Evolutionary conservation across 2,113 vertebrate species (phyloP).

Genomic region (Malurus cyaneus): DNA sequence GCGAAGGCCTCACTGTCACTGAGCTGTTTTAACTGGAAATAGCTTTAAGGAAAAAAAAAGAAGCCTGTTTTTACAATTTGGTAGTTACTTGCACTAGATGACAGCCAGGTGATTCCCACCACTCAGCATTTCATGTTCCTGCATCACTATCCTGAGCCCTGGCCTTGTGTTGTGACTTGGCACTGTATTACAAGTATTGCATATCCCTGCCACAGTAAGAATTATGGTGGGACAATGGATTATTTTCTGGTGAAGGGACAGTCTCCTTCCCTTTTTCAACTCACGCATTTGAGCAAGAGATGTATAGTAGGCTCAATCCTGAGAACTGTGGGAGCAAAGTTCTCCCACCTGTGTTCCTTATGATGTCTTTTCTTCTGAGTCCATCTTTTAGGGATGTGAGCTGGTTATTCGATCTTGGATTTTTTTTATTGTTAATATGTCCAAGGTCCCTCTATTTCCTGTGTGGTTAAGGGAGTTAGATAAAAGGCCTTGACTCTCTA

Average conservation of each 20-base stretch:
- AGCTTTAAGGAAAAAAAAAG: background rate
- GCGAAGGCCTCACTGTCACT: background rate
- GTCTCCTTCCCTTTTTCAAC: background rate
- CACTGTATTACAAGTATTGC: background rate
- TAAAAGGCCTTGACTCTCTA: background rate
- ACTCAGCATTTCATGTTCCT: slow-evolving; percentile 35
- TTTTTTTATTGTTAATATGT: background rate
- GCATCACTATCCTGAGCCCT: slow-evolving; percentile 1
- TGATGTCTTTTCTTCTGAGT: background rate
- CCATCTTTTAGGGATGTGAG: background rate
- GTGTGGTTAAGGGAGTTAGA: background rate
- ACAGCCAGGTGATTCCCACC: background rate
- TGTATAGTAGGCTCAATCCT: background rate
- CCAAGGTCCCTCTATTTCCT: background rate
- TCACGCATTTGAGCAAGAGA: background rate
- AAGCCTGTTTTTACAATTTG: background rate
- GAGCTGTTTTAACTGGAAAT: slow-evolving; percentile 26
- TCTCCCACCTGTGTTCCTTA: background rate
- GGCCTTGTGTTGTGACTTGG: slow-evolving; percentile 4
- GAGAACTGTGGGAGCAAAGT: background rate
- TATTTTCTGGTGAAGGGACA: background rate
- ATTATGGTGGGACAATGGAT: background rate
- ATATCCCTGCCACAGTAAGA: background rate
- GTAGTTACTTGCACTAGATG: slow-evolving; percentile 19
- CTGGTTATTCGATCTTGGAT: background rate